phyloP scores from a whole-genome alignment of 2,113 vertebrate species.

The Vulpes vulpes region DNA sequence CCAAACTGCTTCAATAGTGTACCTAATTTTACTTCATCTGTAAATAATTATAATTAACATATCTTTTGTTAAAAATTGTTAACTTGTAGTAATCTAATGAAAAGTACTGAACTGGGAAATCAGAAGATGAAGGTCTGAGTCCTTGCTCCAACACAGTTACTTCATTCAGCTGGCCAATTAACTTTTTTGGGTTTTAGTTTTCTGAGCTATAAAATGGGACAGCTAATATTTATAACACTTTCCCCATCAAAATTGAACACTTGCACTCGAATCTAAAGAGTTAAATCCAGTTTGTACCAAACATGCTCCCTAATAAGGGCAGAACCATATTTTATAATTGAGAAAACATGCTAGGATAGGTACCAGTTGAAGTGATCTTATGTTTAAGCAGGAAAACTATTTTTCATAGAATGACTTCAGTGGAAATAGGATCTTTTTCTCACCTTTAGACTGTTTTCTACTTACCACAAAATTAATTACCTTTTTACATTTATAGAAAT shows the following conservation, averaged over 20 bases:
- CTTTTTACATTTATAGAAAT: slow-evolving; percentile 11
- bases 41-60: slow-evolving; percentile 34
- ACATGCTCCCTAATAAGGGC: not conserved
- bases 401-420: not conserved
- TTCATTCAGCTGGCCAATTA: not conserved
- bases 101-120: slow-evolving; percentile 35
- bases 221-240: slow-evolving; percentile 35
- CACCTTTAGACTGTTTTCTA: slow-evolving; percentile 45
- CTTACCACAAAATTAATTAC: slow-evolving; percentile 41
- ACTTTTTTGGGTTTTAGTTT: not conserved
- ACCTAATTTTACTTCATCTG: slow-evolving; percentile 5
- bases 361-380: not conserved
- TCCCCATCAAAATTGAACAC: slow-evolving; percentile 18
- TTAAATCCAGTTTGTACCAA: not conserved
- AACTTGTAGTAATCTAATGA: not conserved
- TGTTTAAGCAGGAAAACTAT: not conserved
- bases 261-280: slow-evolving; percentile 7
- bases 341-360: not conserved
- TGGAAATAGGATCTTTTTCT: slow-evolving; percentile 33
- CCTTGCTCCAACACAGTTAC: not conserved
- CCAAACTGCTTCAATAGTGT: not conserved
- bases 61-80: not conserved
- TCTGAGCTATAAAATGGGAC: not conserved
- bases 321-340: slow-evolving; percentile 30
- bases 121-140: not conserved